Conservation (phyloP, 2,797 vertebrate species). For the Oceanodroma leucorhoa region DNA sequence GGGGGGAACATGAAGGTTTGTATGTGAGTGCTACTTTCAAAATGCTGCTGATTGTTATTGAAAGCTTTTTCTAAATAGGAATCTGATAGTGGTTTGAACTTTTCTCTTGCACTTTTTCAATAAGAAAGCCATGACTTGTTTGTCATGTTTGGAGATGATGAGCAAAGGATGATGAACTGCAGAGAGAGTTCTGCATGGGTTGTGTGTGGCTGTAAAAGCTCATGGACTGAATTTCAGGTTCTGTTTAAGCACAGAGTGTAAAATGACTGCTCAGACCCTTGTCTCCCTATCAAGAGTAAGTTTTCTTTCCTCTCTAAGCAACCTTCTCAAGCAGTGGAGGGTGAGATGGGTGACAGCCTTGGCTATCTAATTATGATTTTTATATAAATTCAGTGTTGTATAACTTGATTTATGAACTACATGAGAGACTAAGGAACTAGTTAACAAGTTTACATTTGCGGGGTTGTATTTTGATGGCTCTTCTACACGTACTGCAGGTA, state of each 20-base stretch:
- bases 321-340: background rate
- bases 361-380: background rate
- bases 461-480: background rate
- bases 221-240: background rate
- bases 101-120: background rate
- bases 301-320: background rate
- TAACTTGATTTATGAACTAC: background rate
- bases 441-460: background rate
- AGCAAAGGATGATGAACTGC: background rate
- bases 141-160: background rate
- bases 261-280: background rate
- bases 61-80: background rate
- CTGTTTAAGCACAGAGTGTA: background rate
- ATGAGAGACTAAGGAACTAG: background rate
- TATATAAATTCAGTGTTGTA: background rate
- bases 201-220: background rate
- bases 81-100: background rate
- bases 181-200: background rate
- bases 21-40: background rate
- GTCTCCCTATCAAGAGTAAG: background rate
- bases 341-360: background rate
- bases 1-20: background rate
- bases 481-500: background rate
- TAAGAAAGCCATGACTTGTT: background rate
- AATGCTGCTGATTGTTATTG: background rate